These are phyloP conservation scores for Scaptomyza cyrtandrae DNA, from an alignment of 2,888 invertebrate species.

Conservation along the genomic window DNA sequence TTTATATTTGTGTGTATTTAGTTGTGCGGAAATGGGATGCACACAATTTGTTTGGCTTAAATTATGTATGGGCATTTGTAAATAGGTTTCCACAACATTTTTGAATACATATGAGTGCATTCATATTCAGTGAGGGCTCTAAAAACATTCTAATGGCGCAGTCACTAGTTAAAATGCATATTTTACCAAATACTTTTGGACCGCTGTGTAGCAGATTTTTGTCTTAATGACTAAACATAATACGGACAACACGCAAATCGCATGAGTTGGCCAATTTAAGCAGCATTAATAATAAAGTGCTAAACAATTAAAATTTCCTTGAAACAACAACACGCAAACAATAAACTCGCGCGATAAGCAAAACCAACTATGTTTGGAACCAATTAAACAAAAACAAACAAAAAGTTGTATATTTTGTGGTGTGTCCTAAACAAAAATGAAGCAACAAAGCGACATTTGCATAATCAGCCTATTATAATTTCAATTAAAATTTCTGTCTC, in stretches of 20 bases:
- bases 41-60: conserved; percentile 62
- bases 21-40: conserved; percentile 52
- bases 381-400: conserved; percentile 39
- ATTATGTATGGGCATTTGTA: conserved; percentile 62
- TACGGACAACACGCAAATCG: neutral
- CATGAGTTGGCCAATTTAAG: conserved; percentile 7
- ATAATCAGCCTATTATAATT: conserved; percentile 78
- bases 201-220: conserved; percentile 10
- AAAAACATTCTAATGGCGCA: conserved; percentile 3
- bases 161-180: neutral
- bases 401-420: conserved; percentile 29
- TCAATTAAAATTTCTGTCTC: conserved; percentile 68
- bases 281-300: conserved; percentile 50
- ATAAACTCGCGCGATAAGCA: conserved; percentile 50
- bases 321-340: conserved; percentile 42
- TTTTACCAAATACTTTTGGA: neutral
- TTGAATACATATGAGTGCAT: conserved; percentile 31
- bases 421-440: conserved; percentile 36
- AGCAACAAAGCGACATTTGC: conserved; percentile 63
- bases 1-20: conserved; percentile 50
- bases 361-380: conserved; percentile 46
- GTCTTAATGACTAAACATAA: conserved; percentile 2
- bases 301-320: conserved; percentile 36
- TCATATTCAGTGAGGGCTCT: conserved; percentile 8
- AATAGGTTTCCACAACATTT: conserved; percentile 37